These are phyloP conservation scores for Ochlodes sylvanus DNA, from an alignment of 2,888 invertebrate genomes.

Conservation along the genomic window DNA sequence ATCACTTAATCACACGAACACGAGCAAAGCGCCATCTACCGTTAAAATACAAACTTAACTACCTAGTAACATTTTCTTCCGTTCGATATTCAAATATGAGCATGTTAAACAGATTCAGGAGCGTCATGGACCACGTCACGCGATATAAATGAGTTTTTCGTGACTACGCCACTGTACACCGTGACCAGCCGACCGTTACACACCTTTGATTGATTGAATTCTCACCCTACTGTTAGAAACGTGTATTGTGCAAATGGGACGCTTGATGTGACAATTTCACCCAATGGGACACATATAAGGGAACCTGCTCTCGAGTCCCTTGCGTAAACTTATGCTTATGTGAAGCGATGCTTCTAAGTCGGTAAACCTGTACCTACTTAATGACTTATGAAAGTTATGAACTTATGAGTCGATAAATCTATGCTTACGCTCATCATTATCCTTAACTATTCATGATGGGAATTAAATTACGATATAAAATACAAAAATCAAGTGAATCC, in stretches of 20 bases:
- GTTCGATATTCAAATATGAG: slow-evolving; percentile 24
- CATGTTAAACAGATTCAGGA: slow-evolving; percentile 22
- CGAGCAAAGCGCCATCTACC: slow-evolving; percentile 5
- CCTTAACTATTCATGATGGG: no score
- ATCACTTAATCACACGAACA: neutral
- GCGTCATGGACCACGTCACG: slow-evolving; percentile 28
- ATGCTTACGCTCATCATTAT: no score
- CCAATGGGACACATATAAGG: neutral
- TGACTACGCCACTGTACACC: slow-evolving; percentile 38
- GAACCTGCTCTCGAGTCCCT: no score
- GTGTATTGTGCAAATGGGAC: slow-evolving; percentile 7
- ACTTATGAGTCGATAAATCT: no score
- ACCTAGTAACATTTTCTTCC: slow-evolving; percentile 13
- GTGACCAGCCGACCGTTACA: slow-evolving; percentile 33
- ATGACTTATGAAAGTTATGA: no score
- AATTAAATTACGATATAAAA: no score
- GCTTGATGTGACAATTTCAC: neutral
- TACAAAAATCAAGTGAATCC: no score
- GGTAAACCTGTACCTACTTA: no score
- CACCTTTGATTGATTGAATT: slow-evolving; percentile 33
- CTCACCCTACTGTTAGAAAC: slow-evolving; percentile 23
- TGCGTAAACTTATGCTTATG: no score
- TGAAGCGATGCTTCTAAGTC: no score
- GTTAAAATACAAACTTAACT: slow-evolving; percentile 19
- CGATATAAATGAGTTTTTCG: slow-evolving; percentile 40